These are phyloP conservation scores for Sardina pilchardus DNA, from an alignment of 2,113 vertebrate genomes.

Conservation along the genomic window DNA sequence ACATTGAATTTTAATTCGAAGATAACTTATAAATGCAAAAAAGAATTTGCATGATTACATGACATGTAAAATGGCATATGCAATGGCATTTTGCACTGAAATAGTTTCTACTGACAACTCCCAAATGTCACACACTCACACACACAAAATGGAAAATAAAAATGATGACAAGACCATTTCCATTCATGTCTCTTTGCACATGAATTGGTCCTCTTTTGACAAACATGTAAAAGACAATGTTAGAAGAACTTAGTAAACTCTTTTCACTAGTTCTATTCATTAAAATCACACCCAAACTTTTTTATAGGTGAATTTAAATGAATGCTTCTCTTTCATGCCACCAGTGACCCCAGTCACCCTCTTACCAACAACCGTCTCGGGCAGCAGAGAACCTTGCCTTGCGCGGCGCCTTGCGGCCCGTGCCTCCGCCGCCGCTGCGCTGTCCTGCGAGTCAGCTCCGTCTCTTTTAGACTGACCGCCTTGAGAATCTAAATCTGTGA, in stretches of 20 bases:
- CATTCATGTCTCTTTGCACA: neutral
- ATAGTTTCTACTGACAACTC: too few species aligned
- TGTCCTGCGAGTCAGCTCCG: neutral
- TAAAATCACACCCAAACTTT: neutral
- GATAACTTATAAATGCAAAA: too few species aligned
- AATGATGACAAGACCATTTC: neutral
- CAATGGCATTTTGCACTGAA: too few species aligned
- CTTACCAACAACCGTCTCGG: constrained; percentile 60
- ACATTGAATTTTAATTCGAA: too few species aligned
- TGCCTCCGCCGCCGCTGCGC: neutral
- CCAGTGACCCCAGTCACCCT: constrained; percentile 1
- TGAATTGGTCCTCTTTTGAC: neutral
- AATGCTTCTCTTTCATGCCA: neutral
- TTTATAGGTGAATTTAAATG: constrained; percentile 3
- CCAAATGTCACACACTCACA: too few species aligned
- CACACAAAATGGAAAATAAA: neutral
- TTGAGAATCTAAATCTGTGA: too few species aligned
- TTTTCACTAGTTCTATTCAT: neutral
- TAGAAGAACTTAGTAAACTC: too few species aligned
- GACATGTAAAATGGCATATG: too few species aligned
- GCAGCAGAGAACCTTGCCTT: constrained; percentile 34
- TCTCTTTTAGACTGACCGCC: neutral
- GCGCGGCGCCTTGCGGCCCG: neutral
- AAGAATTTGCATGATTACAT: too few species aligned
- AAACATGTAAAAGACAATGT: neutral